Percentiles rank a stretch among this genome's conserved stretches.
Conservation (phyloP, 2,113 vertebrate species). For the Tachysurus vachellii region DNA sequence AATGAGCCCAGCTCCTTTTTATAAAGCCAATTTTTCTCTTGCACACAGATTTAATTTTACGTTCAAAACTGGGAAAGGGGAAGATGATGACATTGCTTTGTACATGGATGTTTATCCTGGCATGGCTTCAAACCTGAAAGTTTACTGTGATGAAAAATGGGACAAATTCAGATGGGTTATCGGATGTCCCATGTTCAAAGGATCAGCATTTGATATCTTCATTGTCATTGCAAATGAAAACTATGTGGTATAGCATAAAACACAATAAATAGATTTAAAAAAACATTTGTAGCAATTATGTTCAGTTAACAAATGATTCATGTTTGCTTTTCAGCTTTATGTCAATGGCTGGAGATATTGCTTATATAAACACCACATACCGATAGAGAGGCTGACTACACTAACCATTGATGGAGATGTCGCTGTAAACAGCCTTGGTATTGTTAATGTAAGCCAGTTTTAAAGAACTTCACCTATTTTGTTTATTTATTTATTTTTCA, state of each 20-base stretch:
- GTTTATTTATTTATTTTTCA: background rate
- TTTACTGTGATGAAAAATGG: background rate
- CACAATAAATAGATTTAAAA: background rate
- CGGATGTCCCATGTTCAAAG: background rate
- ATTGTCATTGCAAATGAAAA: background rate
- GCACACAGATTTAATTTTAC: background rate
- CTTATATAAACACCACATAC: background rate
- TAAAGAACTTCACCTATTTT: background rate
- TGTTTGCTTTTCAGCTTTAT: background rate
- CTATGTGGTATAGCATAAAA: background rate
- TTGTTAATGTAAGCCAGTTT: background rate
- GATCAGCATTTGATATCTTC: constrained; percentile 10
- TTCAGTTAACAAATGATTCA: background rate
- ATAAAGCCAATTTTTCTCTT: background rate
- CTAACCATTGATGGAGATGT: background rate
- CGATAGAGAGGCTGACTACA: background rate
- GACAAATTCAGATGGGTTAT: background rate
- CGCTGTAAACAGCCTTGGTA: background rate
- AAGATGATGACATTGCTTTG: background rate
- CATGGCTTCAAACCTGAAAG: rapidly evolving
- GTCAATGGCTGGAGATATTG: background rate
- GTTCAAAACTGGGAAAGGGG: background rate
- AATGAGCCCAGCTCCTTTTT: background rate
- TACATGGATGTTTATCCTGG: background rate
- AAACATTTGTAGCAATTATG: background rate